Evolutionary conservation across 2,113 vertebrate genomes (phyloP).

Genomic region (Condylura cristata): DNA sequence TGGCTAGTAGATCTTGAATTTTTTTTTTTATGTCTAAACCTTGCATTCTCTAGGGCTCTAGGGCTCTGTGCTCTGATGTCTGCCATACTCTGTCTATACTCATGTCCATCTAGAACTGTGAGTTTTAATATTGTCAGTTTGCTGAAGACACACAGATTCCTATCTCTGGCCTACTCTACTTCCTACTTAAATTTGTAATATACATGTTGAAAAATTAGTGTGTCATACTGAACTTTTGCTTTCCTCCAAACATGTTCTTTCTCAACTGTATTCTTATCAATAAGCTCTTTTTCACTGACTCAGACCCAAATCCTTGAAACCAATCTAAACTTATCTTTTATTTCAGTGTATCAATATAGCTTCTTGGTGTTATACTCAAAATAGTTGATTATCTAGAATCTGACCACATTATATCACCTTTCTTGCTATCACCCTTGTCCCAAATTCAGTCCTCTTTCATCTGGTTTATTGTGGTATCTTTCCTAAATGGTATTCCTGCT

Average conservation of each 20-base stretch:
- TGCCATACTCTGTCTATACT: not conserved
- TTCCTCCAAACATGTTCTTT: not conserved
- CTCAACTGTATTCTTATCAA: not conserved
- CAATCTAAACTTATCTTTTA: not conserved
- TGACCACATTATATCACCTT: not conserved
- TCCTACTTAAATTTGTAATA: constrained; percentile 40
- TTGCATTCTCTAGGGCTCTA: not conserved
- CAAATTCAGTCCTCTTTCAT: not conserved
- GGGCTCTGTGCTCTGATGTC: not conserved
- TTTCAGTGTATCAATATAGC: not conserved
- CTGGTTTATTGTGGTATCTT: not conserved
- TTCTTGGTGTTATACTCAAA: constrained; percentile 4
- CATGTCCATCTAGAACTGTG: not conserved
- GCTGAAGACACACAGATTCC: not conserved
- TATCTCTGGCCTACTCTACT: not conserved
- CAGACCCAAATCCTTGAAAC: not conserved
- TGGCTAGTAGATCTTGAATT: not conserved
- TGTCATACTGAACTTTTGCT: not conserved
- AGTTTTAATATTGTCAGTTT: not conserved
- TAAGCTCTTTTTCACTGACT: not conserved
- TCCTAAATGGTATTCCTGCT: not conserved
- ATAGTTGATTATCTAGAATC: not conserved
- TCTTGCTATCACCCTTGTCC: not conserved
- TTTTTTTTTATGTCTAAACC: constrained; percentile 24
- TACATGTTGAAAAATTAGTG: not conserved